Base-by-base conservation (phyloP, 2,797 vertebrate species). In the Pelobates cultripes region DNA sequence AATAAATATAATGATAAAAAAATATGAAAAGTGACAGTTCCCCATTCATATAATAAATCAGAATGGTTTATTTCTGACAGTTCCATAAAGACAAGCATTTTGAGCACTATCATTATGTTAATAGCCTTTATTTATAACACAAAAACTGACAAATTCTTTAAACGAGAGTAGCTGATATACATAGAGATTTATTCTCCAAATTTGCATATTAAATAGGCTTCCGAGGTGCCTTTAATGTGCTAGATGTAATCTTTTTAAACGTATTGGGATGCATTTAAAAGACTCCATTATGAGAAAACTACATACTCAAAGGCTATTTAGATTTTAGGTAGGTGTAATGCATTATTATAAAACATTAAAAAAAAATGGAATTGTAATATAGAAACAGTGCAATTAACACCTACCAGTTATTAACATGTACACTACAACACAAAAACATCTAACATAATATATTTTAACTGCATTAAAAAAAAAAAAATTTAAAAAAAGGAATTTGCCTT, bases 231-330 rank as follows among this genome's bases (percentile, higher is more conserved):
- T 70, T 64, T 79, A 84, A 79, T 71, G 73, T n/a, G 12, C 43
- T 42, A 79, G 77, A 84, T 75, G 66, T 84, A 79, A 84, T 76
- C 82, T 84, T 66, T 75, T 70, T 79, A 84, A 79, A 84, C 70
- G 70, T 79, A 84, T 75, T 53, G 55, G 42, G 75, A 84, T 84
- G 72, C 82, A 84, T 79, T 84, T 84, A 84, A 84, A 84, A 75
- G 41, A 51, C 82, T 43, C 53, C 47, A 14, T 79, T 75, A 84
- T 84, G 72, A 76, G 77, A 55, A 75, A 61, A 84, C 75, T 61
- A 78, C 71, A 79, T 66, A 84, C 70, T 70, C 66, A 42, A 55
- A 17, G 55, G 42, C 71, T 79, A 60, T 83, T 78, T 83, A 83
- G 76, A 28, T 63, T 79, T 70, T 75, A 64, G 44, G 55, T 70